A percentile compares a stretch with the other conserved stretches of the same genome.
phyloP scores from a whole-genome alignment of 92 coral and sea anemone genomes.

The Porites rus region DNA sequence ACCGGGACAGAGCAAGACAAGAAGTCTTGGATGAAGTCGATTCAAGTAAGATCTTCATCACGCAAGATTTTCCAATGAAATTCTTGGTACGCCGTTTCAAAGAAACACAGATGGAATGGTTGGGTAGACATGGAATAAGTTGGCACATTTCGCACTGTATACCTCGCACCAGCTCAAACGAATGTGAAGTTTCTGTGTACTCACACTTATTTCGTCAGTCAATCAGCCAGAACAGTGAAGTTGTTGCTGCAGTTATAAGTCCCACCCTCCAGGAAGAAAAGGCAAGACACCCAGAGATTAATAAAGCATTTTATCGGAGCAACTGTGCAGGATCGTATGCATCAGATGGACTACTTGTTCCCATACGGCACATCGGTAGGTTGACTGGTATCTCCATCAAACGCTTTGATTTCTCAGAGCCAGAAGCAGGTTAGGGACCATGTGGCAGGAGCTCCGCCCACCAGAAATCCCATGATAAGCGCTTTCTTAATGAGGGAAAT shows the following conservation, averaged over 20 bases:
- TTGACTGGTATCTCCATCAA: constrained; percentile 49
- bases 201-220: constrained; percentile 56
- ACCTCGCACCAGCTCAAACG: constrained; percentile 19
- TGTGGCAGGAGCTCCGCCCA: too few species aligned
- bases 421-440: constrained; percentile 40
- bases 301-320: constrained; percentile 55
- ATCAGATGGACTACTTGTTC: constrained; percentile 49
- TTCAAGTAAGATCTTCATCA: constrained; percentile 35
- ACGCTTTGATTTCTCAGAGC: constrained; percentile 60
- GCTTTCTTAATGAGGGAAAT: too few species aligned
- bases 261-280: constrained; percentile 61
- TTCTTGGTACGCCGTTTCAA: constrained; percentile 47
- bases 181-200: constrained; percentile 45
- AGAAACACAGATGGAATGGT: constrained; percentile 62
- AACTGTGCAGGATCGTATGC: constrained; percentile 70
- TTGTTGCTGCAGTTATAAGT: constrained; percentile 51
- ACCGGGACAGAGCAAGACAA: constrained; percentile 56
- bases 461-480: too few species aligned
- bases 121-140: constrained; percentile 54
- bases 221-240: constrained; percentile 55
- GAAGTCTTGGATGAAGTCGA: constrained; percentile 42
- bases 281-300: not conserved
- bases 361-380: constrained; percentile 42
- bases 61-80: constrained; percentile 70
- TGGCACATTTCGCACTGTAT: constrained; percentile 61